phyloP scores from a whole-genome alignment of 2,888 invertebrate genomes.

The Cistogaster globosa region DNA sequence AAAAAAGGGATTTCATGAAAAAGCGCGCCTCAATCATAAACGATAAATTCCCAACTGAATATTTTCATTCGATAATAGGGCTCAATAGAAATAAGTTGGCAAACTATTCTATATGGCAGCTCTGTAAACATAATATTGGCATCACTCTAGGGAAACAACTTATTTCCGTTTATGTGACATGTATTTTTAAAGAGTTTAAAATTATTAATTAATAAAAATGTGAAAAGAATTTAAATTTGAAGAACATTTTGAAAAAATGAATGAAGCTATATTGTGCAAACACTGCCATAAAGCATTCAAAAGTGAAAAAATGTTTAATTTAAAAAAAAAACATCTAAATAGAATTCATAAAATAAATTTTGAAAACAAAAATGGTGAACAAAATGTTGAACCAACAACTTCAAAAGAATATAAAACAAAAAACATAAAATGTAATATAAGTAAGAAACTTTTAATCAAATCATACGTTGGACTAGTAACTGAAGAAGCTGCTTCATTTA shows the following conservation, averaged over 20 bases:
- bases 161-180: background rate
- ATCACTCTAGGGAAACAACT: slow-evolving; percentile 9
- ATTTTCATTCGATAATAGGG: no score
- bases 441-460: slow-evolving; percentile 56
- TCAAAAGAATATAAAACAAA: no score
- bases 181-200: slow-evolving; percentile 5
- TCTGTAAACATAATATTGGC: slow-evolving; percentile 12
- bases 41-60: no score
- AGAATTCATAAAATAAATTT: background rate
- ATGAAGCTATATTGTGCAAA: background rate
- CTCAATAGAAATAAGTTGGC: no score
- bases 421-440: slow-evolving; percentile 46
- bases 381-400: background rate
- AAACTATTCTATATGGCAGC: background rate
- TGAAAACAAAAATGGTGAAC: background rate
- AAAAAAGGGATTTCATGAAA: no score
- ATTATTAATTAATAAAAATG: slow-evolving; percentile 8
- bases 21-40: no score
- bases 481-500: slow-evolving; percentile 62
- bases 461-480: slow-evolving; percentile 68
- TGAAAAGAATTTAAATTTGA: slow-evolving; percentile 3
- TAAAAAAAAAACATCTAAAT: slow-evolving; percentile 16
- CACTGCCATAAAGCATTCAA: no score
- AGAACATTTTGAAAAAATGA: background rate
- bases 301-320: slow-evolving; percentile 9